These are phyloP conservation scores for Synanthedon andrenaeformis DNA, from an alignment of 2,888 invertebrate genomes.

Conservation along the genomic window DNA sequence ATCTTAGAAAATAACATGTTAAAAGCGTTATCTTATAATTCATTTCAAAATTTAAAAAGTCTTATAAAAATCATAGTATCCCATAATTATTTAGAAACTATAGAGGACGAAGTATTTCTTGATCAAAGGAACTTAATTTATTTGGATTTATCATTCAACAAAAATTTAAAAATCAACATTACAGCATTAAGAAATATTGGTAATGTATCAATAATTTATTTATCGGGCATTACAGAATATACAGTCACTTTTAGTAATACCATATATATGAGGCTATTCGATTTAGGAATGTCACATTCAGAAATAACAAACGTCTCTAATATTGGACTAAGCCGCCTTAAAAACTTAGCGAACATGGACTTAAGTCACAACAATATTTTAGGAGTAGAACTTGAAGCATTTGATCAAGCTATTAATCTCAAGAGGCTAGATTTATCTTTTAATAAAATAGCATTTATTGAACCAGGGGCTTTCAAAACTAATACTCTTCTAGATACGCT, in stretches of 20 bases:
- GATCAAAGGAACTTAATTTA: slow-evolving; percentile 19
- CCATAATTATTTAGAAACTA: slow-evolving; percentile 22
- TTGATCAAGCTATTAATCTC: slow-evolving; percentile 23
- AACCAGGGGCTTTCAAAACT: slow-evolving; percentile 39
- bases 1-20: slow-evolving; percentile 36
- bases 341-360: slow-evolving; percentile 17
- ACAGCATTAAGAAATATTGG: slow-evolving; percentile 12
- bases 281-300: slow-evolving; percentile 24
- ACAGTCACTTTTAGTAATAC: slow-evolving; percentile 18
- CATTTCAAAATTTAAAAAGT: slow-evolving; percentile 17
- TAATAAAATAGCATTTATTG: slow-evolving; percentile 34
- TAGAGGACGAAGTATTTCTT: slow-evolving; percentile 21
- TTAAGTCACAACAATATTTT: slow-evolving; percentile 29
- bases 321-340: slow-evolving; percentile 22
- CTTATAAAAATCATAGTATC: slow-evolving; percentile 25
- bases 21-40: slow-evolving; percentile 14
- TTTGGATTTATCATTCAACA: slow-evolving; percentile 41
- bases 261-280: slow-evolving; percentile 12
- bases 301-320: slow-evolving; percentile 20
- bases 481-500: slow-evolving; percentile 22
- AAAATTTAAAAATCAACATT: slow-evolving; percentile 19
- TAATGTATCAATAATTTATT: slow-evolving; percentile 19
- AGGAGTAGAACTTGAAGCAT: slow-evolving; percentile 19
- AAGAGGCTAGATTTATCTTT: slow-evolving; percentile 32
- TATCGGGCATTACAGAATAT: slow-evolving; percentile 24